Conservation (phyloP, 2,797 vertebrate genomes). For the Argya squamiceps region DNA sequence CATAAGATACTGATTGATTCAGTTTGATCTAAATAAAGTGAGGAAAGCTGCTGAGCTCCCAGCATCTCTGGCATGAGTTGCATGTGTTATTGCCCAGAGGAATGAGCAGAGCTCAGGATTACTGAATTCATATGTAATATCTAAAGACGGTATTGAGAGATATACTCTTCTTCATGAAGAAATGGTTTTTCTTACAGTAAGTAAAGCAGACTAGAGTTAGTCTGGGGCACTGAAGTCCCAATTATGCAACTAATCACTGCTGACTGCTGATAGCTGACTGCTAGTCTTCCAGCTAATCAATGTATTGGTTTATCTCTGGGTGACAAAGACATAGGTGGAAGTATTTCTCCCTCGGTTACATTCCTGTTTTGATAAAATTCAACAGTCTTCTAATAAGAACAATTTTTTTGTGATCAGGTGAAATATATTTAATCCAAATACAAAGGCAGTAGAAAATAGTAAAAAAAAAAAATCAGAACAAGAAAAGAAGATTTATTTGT, state of each 20-base stretch:
- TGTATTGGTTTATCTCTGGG: background rate
- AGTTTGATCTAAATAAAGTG: background rate
- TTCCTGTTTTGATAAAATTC: background rate
- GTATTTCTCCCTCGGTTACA: background rate
- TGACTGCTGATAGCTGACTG: background rate
- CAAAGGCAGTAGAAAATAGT: background rate
- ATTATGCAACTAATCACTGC: background rate
- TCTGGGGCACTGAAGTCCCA: background rate
- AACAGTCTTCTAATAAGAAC: background rate
- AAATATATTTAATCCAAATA: background rate
- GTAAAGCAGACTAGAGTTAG: background rate
- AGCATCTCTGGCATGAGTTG: background rate
- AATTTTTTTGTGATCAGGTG: background rate
- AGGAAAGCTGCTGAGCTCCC: background rate
- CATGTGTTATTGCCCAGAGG: background rate
- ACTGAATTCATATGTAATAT: background rate
- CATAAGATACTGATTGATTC: background rate
- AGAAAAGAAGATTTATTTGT: background rate
- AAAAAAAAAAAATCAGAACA: background rate
- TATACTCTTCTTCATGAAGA: background rate
- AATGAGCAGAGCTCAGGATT: background rate
- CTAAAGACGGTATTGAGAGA: background rate
- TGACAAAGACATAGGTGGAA: background rate
- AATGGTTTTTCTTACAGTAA: background rate
- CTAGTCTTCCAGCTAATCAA: background rate